These are phyloP conservation scores for Leucopsar rothschildi DNA, from an alignment of 2,113 vertebrate genomes.

Conservation along the genomic window DNA sequence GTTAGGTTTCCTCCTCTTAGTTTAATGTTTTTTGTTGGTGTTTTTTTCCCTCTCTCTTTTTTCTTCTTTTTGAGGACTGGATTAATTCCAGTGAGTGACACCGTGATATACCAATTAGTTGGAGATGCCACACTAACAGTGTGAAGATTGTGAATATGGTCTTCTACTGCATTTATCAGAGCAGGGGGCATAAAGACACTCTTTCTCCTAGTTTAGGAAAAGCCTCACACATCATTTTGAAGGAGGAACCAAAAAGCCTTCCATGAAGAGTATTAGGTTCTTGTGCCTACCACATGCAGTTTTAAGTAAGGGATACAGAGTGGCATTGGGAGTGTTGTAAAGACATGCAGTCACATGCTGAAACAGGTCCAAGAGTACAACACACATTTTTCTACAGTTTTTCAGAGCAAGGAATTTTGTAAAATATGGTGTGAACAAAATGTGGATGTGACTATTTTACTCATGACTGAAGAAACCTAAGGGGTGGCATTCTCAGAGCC, in stretches of 20 bases:
- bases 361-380: not conserved
- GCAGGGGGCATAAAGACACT: not conserved
- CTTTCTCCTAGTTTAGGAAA: not conserved
- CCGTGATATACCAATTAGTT: constrained; percentile 18
- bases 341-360: not conserved
- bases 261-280: not conserved
- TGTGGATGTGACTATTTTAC: not conserved
- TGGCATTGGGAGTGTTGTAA: not conserved
- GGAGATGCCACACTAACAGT: not conserved
- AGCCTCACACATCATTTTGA: not conserved
- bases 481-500: not conserved
- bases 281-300: not conserved
- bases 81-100: constrained; percentile 32
- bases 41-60: not conserved
- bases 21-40: constrained; percentile 50
- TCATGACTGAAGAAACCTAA: not conserved
- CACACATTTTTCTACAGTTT: not conserved
- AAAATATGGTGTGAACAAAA: not conserved
- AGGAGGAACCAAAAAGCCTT: not conserved
- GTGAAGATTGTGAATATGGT: not conserved
- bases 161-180: constrained; percentile 1
- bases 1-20: constrained; percentile 53
- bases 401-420: not conserved
- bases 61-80: constrained; percentile 21
- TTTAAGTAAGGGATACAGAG: not conserved